A percentile compares a stretch with the other conserved stretches of the same genome.
These are phyloP conservation scores for Drosophila ogumai DNA, from an alignment of 1,140 invertebrate species.

Conservation along the genomic window DNA sequence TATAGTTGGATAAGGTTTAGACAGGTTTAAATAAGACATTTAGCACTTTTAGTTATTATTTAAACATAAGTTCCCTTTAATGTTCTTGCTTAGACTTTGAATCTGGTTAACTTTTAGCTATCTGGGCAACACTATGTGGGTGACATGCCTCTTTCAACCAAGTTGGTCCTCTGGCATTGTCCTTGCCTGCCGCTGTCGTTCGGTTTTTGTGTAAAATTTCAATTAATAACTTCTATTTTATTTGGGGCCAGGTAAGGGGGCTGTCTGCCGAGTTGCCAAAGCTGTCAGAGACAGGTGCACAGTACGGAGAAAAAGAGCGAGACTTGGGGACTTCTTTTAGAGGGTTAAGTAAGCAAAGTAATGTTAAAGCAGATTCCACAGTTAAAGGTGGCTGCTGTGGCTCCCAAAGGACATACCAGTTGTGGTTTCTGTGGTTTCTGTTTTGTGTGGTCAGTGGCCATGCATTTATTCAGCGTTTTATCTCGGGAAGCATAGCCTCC, in stretches of 20 bases:
- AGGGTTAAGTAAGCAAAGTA: not conserved
- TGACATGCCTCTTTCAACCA: not conserved
- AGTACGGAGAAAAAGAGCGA: not conserved
- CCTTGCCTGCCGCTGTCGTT: slow-evolving; percentile 28
- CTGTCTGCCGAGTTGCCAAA: slow-evolving; percentile 37
- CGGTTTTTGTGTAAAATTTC: slow-evolving; percentile 59
- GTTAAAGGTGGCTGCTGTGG: not conserved
- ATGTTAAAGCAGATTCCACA: not conserved
- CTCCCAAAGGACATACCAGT: not conserved
- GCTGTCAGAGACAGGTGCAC: slow-evolving; percentile 63
- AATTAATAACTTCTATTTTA: slow-evolving; percentile 70
- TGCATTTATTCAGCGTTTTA: slow-evolving; percentile 17
- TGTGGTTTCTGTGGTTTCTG: not conserved
- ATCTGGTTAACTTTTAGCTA: not conserved
- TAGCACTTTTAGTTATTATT: not conserved
- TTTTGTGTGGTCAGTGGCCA: slow-evolving; percentile 1
- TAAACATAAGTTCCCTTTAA: not conserved
- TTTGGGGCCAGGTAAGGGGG: slow-evolving; percentile 6
- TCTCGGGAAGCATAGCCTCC: not conserved
- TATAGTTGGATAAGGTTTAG: not conserved
- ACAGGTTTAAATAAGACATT: not conserved
- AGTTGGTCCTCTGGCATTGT: slow-evolving; percentile 28
- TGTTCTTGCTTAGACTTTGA: not conserved
- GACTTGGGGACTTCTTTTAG: not conserved
- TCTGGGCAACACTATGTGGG: not conserved